phyloP scores from a whole-genome alignment of 2,888 invertebrate genomes.

The Blomia tropicalis region DNA sequence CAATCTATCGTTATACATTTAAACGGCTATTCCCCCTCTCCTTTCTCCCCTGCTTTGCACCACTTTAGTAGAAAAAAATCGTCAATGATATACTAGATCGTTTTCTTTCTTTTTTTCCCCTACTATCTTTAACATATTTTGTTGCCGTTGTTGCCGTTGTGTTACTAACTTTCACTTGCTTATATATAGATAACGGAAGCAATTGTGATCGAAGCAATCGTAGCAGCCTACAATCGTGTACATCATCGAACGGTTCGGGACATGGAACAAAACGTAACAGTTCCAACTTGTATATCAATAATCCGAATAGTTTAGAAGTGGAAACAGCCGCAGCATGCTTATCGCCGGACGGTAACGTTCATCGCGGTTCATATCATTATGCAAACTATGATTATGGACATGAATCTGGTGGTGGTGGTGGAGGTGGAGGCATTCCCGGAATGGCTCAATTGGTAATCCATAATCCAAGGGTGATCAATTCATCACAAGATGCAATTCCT shows the following conservation, averaged over 20 bases:
- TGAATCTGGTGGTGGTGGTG: background rate
- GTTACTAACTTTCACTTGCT: background rate
- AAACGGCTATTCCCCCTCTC: too few relatives aligned
- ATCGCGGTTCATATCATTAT: background rate
- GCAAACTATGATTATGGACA: background rate
- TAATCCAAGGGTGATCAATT: background rate
- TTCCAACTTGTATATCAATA: conserved; percentile 8
- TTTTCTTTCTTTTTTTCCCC: background rate
- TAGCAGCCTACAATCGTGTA: background rate
- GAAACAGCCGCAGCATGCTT: background rate
- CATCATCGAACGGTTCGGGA: background rate
- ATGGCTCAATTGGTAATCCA: conserved; percentile 2
- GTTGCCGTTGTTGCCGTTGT: background rate
- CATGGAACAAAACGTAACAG: background rate
- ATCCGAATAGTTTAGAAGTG: conserved; percentile 7
- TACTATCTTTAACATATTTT: background rate
- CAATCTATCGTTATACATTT: too few relatives aligned
- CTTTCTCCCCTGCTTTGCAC: too few relatives aligned
- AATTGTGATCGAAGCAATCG: background rate
- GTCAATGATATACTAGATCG: too few relatives aligned
- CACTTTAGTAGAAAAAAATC: too few relatives aligned
- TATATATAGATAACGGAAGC: conserved; percentile 7
- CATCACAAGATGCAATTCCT: background rate
- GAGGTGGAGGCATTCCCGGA: background rate
- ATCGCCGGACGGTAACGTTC: background rate